phyloP scores from a whole-genome alignment of 2,797 vertebrate species.

The Glossophaga mutica region DNA sequence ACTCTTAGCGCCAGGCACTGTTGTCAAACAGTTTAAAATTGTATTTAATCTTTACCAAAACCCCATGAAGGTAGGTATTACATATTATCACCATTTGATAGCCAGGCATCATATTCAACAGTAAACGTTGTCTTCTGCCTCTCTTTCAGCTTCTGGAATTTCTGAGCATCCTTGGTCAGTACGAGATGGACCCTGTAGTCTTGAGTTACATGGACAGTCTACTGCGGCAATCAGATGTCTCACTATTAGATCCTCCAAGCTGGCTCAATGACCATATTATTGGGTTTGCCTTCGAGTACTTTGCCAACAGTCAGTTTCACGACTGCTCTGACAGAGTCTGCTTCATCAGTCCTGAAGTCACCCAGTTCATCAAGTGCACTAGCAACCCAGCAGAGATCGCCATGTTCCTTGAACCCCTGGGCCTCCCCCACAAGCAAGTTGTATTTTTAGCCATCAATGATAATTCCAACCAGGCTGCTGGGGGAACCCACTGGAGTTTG shows the following conservation, averaged over 20 bases:
- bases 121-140: constrained; percentile 47
- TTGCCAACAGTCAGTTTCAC: constrained; percentile 87
- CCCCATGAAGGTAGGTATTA: background rate
- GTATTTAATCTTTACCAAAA: background rate
- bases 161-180: background rate
- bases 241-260: constrained; percentile 91
- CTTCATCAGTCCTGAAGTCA: constrained; percentile 96
- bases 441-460: constrained; percentile 96
- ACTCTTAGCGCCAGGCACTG: background rate
- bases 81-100: background rate
- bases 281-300: constrained; percentile 97
- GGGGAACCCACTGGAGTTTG: constrained; percentile 97
- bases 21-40: constrained; percentile 18
- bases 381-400: constrained; percentile 89
- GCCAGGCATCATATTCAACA: background rate
- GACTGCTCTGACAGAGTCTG: constrained; percentile 82
- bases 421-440: constrained; percentile 86
- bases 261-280: constrained; percentile 98
- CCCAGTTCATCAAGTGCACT: constrained; percentile 97
- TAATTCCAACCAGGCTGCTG: constrained; percentile 92
- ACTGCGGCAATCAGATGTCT: constrained; percentile 91
- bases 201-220: constrained; percentile 97
- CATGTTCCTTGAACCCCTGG: constrained; percentile 92
- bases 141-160: constrained; percentile 65
- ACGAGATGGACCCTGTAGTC: constrained; percentile 93